Percentiles rank a stretch among this genome's conserved stretches.
Evolutionary conservation across 1,140 invertebrate species (phyloP).

Genomic region (Macrobrachium rosenbergii): DNA sequence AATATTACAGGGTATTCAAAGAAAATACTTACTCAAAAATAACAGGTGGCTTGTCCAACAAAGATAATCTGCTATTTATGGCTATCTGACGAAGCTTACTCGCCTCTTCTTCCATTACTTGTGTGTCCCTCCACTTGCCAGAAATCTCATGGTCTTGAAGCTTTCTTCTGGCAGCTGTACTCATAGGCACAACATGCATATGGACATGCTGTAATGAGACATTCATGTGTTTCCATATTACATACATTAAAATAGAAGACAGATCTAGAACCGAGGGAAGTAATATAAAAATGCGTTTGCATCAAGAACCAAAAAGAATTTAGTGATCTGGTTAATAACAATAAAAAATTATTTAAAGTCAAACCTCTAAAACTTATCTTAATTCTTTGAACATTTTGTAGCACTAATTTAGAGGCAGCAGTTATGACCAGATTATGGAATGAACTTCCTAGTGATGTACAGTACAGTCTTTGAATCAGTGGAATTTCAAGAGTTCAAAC

Average conservation of each 20-base stretch:
- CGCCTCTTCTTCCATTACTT: conserved; percentile 45
- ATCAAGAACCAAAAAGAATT: no score
- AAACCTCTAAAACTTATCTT: no score
- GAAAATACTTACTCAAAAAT: conserved; percentile 10
- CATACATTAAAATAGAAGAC: background rate
- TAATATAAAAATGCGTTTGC: background rate
- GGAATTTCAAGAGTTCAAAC: no score
- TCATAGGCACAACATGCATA: conserved; percentile 32
- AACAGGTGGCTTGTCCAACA: background rate
- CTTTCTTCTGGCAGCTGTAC: background rate
- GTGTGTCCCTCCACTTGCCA: background rate
- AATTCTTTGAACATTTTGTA: no score
- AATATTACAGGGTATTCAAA: no score
- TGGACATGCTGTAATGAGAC: conserved; percentile 30
- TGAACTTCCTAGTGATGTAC: no score
- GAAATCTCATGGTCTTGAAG: conserved; percentile 37
- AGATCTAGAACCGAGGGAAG: background rate
- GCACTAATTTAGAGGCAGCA: no score
- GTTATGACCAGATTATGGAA: no score
- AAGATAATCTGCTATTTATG: background rate
- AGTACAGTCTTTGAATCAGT: no score
- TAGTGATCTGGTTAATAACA: no score
- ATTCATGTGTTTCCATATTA: no score
- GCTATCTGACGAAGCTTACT: conserved; percentile 16
- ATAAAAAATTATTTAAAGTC: no score